phyloP scores from a whole-genome alignment of 1,140 invertebrate genomes.

The Pararge aegeria region DNA sequence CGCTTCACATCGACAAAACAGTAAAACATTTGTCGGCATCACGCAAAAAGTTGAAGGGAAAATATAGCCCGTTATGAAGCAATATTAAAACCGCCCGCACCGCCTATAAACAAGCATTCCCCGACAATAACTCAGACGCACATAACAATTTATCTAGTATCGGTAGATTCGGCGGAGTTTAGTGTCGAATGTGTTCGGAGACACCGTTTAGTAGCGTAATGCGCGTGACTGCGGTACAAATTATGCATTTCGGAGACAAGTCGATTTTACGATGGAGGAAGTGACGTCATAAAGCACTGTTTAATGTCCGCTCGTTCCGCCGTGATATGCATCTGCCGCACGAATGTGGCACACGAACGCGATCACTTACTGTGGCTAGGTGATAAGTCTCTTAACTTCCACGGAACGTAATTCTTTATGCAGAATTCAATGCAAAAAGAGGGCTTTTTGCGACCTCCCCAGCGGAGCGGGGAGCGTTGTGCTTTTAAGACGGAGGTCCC shows the following conservation, averaged over 20 bases:
- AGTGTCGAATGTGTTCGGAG: conserved; percentile 76
- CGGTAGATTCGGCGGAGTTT: conserved; percentile 45
- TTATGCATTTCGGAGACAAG: conserved; percentile 76
- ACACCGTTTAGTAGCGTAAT: conserved; percentile 75
- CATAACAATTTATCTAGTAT: conserved; percentile 77
- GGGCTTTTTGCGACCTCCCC: no score
- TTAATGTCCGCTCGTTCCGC: conserved; percentile 61
- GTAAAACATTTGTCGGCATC: neutral
- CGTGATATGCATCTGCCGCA: conserved; percentile 55
- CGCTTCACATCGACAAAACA: neutral
- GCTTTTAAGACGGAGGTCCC: no score
- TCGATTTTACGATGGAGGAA: conserved; percentile 75
- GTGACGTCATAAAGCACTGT: conserved; percentile 75
- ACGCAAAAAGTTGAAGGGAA: neutral
- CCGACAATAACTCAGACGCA: conserved; percentile 68
- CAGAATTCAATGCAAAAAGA: no score
- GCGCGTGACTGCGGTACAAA: conserved; percentile 74
- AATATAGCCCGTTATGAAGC: conserved; percentile 54
- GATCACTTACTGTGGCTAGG: conserved; percentile 18
- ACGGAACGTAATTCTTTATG: neutral
- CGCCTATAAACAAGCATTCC: conserved; percentile 63
- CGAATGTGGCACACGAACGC: conserved; percentile 43
- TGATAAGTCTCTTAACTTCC: neutral
- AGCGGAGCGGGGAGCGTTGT: no score
- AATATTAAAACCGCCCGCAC: conserved; percentile 58